Percentiles rank a stretch among this genome's conserved stretches.
Evolutionary conservation across 2,797 vertebrate genomes (phyloP).

Genomic region (Diglossa cyanea): DNA sequence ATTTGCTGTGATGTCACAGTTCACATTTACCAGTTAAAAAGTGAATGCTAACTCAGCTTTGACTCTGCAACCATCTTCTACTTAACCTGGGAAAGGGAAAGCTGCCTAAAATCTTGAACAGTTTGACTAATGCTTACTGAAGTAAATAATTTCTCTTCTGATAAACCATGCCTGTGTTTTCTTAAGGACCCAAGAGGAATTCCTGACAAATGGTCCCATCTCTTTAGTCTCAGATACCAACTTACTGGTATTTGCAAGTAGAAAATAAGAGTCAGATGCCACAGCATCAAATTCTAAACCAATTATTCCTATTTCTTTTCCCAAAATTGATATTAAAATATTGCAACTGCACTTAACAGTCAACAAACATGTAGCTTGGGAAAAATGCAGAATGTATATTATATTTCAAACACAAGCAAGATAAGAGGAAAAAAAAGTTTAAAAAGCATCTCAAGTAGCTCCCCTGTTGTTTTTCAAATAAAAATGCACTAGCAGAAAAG

Average conservation of each 20-base stretch:
- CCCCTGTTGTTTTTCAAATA: slow-evolving; percentile 25
- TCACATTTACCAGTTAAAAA: not conserved
- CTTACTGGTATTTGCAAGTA: not conserved
- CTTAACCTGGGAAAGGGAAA: not conserved
- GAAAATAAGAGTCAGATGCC: not conserved
- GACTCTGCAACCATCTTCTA: not conserved
- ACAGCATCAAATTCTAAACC: not conserved
- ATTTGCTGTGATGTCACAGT: not conserved
- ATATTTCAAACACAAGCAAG: not conserved
- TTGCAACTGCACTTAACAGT: not conserved
- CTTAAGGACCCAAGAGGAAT: not conserved
- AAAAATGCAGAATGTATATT: not conserved
- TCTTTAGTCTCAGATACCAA: not conserved
- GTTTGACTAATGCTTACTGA: not conserved
- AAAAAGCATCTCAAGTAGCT: not conserved
- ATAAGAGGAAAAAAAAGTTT: not conserved
- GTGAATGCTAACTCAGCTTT: not conserved
- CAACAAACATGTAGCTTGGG: not conserved
- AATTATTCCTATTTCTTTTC: not conserved
- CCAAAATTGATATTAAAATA: not conserved
- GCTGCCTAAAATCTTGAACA: not conserved
- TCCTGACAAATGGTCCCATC: not conserved
- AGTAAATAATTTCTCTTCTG: not conserved
- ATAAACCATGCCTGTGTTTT: slow-evolving; percentile 3
- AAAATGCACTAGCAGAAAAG: not conserved